Percentiles rank a stretch among this genome's conserved stretches.
These are phyloP conservation scores for Gasteruption jaculator DNA, from an alignment of 2,888 invertebrate genomes.

Conservation along the genomic window DNA sequence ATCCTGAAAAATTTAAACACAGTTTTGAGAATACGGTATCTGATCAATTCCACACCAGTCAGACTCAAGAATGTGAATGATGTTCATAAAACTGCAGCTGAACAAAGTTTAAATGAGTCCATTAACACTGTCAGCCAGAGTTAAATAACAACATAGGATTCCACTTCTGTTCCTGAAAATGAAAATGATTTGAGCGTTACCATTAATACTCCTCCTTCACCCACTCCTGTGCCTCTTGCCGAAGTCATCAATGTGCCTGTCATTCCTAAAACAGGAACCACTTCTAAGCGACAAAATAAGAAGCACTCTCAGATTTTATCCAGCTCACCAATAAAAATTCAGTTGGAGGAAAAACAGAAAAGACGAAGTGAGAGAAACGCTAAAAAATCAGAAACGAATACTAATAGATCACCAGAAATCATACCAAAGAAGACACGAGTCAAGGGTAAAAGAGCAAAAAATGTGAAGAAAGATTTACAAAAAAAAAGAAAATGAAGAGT, in stretches of 20 bases:
- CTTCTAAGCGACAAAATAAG: constrained; percentile 10
- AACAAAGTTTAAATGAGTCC: constrained; percentile 13
- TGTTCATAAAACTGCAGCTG: too few species aligned
- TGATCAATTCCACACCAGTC: too few species aligned
- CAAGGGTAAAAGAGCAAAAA: too few species aligned
- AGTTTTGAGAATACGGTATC: constrained; percentile 1
- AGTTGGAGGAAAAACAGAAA: constrained; percentile 9
- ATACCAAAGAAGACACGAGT: too few species aligned
- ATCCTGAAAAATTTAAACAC: constrained; percentile 10
- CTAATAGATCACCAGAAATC: too few species aligned
- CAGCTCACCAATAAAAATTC: constrained; percentile 8
- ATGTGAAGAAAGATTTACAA: too few species aligned
- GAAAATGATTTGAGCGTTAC: constrained; percentile 10
- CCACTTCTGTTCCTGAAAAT: constrained; percentile 10
- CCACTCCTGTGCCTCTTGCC: constrained; percentile 13
- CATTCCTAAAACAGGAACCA: constrained; percentile 8
- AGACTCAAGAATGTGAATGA: too few species aligned
- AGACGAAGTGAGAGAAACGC: constrained; percentile 8
- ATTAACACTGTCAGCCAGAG: constrained; percentile 11
- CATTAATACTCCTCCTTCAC: constrained; percentile 7
- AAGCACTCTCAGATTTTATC: constrained; percentile 12
- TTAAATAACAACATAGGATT: too few species aligned
- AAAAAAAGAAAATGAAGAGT: too few species aligned
- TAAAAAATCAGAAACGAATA: too few species aligned
- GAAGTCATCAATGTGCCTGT: too few species aligned